Conservation (phyloP, 2,888 invertebrate genomes). For the Glyphotaelius pellucidus region DNA sequence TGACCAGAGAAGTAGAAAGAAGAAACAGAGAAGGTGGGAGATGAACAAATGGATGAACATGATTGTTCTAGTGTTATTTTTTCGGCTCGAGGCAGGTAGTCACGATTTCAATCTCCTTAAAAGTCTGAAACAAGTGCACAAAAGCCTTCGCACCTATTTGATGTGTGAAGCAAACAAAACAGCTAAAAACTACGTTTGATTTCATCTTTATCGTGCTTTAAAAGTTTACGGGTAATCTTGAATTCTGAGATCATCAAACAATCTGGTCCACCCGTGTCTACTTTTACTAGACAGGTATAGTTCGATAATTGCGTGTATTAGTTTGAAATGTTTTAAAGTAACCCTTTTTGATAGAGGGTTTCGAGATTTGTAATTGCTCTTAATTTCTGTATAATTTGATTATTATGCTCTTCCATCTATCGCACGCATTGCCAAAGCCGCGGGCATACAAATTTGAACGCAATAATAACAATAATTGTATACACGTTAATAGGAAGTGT, state of each 20-base stretch:
- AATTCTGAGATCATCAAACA: not conserved
- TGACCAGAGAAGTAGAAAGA: not conserved
- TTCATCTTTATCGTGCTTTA: conserved; percentile 46
- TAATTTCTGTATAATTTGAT: conserved; percentile 48
- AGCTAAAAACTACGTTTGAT: conserved; percentile 33
- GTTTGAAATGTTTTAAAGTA: conserved; percentile 43
- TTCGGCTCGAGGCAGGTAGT: conserved; percentile 62
- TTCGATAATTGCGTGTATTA: conserved; percentile 52
- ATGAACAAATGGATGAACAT: not conserved
- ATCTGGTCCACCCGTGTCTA: conserved; percentile 1
- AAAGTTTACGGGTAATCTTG: not conserved
- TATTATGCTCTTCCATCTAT: conserved; percentile 27
- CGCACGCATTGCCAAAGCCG: conserved; percentile 52
- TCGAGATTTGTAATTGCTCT: conserved; percentile 32
- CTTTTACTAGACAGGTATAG: conserved; percentile 40
- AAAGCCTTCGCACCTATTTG: conserved; percentile 48
- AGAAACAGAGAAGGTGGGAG: not conserved
- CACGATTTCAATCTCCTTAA: conserved; percentile 64
- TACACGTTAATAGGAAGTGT: conserved; percentile 9
- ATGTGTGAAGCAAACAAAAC: conserved; percentile 52
- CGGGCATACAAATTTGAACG: conserved; percentile 43
- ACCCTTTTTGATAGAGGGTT: conserved; percentile 36
- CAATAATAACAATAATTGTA: conserved; percentile 26
- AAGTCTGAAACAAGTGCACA: conserved; percentile 60
- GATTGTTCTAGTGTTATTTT: conserved; percentile 49